Conservation (phyloP, 2,797 vertebrate species). For the Clarias fuscus region DNA sequence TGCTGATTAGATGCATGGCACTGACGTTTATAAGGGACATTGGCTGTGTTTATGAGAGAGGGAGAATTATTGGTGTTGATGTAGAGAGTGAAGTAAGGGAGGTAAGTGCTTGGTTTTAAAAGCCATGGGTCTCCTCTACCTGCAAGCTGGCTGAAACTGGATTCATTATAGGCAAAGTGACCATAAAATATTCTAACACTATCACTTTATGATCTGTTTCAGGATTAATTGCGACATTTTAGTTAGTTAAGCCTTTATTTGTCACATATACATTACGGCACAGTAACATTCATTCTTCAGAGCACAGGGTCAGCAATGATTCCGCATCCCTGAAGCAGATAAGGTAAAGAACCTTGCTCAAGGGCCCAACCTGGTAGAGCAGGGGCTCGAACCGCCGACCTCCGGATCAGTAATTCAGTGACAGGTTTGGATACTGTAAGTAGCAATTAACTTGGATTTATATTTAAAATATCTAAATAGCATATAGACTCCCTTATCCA, state of each 20-base stretch:
- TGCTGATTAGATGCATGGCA: neutral
- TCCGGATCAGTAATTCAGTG: too few relatives aligned
- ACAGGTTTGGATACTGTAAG: neutral
- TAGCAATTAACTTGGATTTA: neutral
- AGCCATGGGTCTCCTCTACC: neutral
- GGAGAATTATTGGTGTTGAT: neutral
- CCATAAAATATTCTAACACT: neutral
- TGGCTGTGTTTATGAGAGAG: neutral
- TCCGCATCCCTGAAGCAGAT: too few relatives aligned
- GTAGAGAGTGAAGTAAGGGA: neutral
- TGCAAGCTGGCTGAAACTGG: neutral
- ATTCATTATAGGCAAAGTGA: neutral
- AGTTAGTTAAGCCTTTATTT: too few relatives aligned
- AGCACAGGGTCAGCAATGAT: too few relatives aligned
- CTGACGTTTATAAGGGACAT: neutral
- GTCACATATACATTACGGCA: too few relatives aligned
- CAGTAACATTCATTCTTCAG: too few relatives aligned
- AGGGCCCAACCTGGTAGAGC: too few relatives aligned
- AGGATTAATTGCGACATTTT: neutral
- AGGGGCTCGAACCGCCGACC: too few relatives aligned
- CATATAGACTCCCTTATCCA: neutral
- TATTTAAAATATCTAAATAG: neutral
- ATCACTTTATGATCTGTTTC: neutral
- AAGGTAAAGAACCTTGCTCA: too few relatives aligned
- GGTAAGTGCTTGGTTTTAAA: conserved; percentile 3